phyloP scores from a whole-genome alignment of 1,140 invertebrate species.

The Drosophila lacteicornis region DNA sequence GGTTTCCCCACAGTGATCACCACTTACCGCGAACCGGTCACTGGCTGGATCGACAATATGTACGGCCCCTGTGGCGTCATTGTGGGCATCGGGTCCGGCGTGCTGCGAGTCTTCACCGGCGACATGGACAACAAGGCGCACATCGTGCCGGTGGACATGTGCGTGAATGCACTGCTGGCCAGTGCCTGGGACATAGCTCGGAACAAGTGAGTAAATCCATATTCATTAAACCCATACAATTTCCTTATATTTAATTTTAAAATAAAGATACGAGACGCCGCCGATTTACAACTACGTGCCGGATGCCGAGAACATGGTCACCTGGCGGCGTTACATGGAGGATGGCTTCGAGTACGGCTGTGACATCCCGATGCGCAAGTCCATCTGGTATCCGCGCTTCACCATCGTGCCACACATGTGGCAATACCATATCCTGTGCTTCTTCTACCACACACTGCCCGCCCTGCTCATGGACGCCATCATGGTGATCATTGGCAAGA shows the following conservation, averaged over 20 bases:
- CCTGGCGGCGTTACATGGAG: constrained; percentile 88
- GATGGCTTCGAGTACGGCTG: constrained; percentile 84
- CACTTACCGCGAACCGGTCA: constrained; percentile 90
- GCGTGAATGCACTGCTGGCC: constrained; percentile 92
- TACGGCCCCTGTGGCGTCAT: constrained; percentile 94
- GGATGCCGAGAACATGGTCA: constrained; percentile 88
- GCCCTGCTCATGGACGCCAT: constrained; percentile 87
- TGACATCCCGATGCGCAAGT: constrained; percentile 83
- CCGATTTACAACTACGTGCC: constrained; percentile 91
- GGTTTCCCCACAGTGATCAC: constrained; percentile 88
- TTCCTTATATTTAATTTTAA: neutral
- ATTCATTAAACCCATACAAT: no score
- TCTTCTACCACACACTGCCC: constrained; percentile 87
- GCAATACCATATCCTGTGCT: constrained; percentile 85
- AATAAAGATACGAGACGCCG: constrained; percentile 77
- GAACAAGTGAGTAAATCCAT: constrained; percentile 54
- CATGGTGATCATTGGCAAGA: constrained; percentile 86
- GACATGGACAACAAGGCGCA: constrained; percentile 88
- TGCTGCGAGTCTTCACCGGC: constrained; percentile 90
- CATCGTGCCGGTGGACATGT: constrained; percentile 94
- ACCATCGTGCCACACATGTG: constrained; percentile 85
- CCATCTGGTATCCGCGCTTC: constrained; percentile 86
- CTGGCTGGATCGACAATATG: constrained; percentile 95
- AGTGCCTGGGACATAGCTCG: constrained; percentile 89
- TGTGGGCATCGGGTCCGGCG: constrained; percentile 90